These are phyloP conservation scores for Myathropa florea DNA, from an alignment of 2,888 invertebrate species.

Conservation along the genomic window DNA sequence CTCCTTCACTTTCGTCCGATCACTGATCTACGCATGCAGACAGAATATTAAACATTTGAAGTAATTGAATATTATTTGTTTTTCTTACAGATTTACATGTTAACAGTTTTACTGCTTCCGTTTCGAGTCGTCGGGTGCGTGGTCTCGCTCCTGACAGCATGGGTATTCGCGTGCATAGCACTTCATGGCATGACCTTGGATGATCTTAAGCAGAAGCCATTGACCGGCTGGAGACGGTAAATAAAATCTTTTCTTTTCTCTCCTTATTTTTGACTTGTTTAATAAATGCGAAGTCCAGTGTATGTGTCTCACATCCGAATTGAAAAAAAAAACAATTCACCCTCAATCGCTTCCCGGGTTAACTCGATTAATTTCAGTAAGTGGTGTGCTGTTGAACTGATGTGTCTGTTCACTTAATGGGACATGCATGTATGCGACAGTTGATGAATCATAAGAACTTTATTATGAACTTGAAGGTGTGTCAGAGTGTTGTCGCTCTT, in stretches of 20 bases:
- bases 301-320: background rate
- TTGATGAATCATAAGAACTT: background rate
- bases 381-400: background rate
- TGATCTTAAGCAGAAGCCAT: slow-evolving; percentile 88
- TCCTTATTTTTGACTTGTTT: background rate
- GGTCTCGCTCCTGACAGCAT: slow-evolving; percentile 89
- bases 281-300: background rate
- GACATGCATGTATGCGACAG: too few species aligned
- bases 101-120: slow-evolving; percentile 92
- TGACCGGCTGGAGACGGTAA: slow-evolving; percentile 95
- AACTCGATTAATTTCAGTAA: background rate
- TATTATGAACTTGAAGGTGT: background rate
- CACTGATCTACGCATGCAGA: background rate
- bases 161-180: slow-evolving; percentile 92
- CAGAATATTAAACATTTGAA: background rate
- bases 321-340: background rate
- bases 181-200: slow-evolving; percentile 90
- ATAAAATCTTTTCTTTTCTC: slow-evolving; percentile 70
- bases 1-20: background rate
- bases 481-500: background rate
- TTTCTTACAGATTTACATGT: slow-evolving; percentile 89
- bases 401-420: background rate
- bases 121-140: slow-evolving; percentile 90
- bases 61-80: background rate
- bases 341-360: background rate